Evolutionary conservation across 2,113 vertebrate genomes (phyloP).

Genomic region (Stomatorhinus ivindoensis): DNA sequence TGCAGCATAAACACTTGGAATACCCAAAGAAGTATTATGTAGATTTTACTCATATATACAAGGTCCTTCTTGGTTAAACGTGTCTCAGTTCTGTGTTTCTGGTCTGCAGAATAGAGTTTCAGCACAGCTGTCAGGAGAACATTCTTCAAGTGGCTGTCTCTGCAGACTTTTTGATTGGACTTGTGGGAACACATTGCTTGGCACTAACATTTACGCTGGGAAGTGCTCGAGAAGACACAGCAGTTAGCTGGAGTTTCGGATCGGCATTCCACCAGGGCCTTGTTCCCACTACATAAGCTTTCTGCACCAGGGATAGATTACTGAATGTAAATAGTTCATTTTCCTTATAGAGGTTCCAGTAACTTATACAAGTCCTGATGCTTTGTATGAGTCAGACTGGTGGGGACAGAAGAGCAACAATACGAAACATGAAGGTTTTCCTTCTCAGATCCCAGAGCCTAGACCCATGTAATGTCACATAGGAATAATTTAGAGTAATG

Average conservation of each 20-base stretch:
- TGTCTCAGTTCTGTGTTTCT: neutral
- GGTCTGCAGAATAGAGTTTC: neutral
- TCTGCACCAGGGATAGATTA: neutral
- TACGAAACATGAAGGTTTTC: neutral
- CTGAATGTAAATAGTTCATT: neutral
- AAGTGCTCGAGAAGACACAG: neutral
- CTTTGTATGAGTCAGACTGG: neutral
- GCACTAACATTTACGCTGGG: neutral
- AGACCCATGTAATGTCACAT: neutral
- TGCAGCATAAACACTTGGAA: neutral
- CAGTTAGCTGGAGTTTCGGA: neutral
- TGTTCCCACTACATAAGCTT: neutral
- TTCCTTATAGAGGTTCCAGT: neutral
- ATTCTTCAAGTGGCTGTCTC: neutral
- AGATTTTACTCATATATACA: neutral
- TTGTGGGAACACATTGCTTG: neutral
- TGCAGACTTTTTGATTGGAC: neutral
- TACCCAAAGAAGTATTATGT: neutral
- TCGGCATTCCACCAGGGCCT: neutral
- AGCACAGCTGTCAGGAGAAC: neutral
- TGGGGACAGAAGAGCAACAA: neutral
- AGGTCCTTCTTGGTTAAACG: neutral
- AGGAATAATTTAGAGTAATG: neutral
- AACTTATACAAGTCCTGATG: neutral
- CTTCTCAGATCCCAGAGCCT: neutral